Percentiles rank a stretch among this genome's conserved stretches.
These are phyloP conservation scores for Entomobrya multifasciata DNA, from an alignment of 2,888 invertebrate genomes.

Conservation along the genomic window DNA sequence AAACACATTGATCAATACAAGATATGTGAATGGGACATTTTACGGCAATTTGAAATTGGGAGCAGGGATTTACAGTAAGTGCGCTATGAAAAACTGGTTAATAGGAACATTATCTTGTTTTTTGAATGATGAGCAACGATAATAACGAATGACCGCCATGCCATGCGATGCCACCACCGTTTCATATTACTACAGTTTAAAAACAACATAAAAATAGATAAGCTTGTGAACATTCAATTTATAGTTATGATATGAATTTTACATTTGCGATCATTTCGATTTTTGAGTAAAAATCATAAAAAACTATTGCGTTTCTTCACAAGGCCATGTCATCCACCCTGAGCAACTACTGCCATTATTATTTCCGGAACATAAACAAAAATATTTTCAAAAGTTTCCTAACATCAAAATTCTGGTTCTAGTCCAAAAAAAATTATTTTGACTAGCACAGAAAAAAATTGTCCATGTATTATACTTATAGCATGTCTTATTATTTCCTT, in stretches of 20 bases:
- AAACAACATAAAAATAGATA: no score
- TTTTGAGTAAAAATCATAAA: no score
- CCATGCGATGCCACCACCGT: no score
- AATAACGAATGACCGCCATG: not conserved
- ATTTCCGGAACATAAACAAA: not conserved
- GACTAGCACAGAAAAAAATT: no score
- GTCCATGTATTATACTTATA: no score
- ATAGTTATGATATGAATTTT: no score
- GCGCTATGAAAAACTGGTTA: not conserved
- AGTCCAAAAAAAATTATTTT: constrained; percentile 1
- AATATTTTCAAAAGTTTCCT: no score
- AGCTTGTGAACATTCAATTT: no score
- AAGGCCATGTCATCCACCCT: not conserved
- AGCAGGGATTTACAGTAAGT: not conserved
- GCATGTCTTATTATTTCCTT: no score
- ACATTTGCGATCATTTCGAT: no score
- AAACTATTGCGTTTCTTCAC: not conserved
- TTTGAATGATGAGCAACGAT: not conserved
- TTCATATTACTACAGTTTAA: no score
- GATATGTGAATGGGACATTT: constrained; percentile 8
- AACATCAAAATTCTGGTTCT: not conserved
- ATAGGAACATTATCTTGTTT: constrained; percentile 15
- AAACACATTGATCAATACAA: not conserved
- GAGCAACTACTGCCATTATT: not conserved
- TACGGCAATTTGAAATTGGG: constrained; percentile 43